Evolutionary conservation across 2,797 vertebrate species (phyloP), one percentile per base, ranked within the genome.

Genomic region (Siniperca obscura): DNA sequence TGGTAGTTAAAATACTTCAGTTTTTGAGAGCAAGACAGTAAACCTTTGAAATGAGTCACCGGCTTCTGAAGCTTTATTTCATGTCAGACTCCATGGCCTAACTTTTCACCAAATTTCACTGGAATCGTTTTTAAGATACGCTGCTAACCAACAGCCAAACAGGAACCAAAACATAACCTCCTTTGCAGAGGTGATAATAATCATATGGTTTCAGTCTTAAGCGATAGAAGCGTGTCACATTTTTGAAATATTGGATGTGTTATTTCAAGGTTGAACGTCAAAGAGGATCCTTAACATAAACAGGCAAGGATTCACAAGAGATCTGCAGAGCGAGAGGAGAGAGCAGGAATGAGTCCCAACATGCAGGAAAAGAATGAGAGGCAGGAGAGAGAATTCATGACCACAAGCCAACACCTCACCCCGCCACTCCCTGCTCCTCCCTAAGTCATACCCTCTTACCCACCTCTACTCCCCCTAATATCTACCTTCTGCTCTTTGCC

Each of bases 351-450:
- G 78, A 87, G 93, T 92, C 82, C 82, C 74, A 70, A 92, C 92
- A 84, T 80, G 93, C 70, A 73, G 79, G 71, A 72, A 76, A 90
- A 89, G 80, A 91, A 92, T 78, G 82, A 88, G 73, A 84, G 56
- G 55, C 50, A 76, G 71, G n/a, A 68, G 69, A 75, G 71, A 82
- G 68, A 82, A 84, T 87, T 88, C 75, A n/a, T 78, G 78, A 84
- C 30, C 62, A 77, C 70, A 66, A 75, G 80, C 75, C 82, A 80
- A 73, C 71, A 88, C 82, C 85, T 86, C 84, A 70, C 56, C 83
- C 81, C 8, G 70, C 89, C 93, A 91, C 93, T 89, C 93, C 93
- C 91, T 88, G 83, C 78, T 83, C 80, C 89, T 91, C 91, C 89
- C 65, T 40, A n/a, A 85, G 77, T 50, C 66, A 30, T 78, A 11